phyloP scores from a whole-genome alignment of 2,888 invertebrate species.

The Apamea crenata region DNA sequence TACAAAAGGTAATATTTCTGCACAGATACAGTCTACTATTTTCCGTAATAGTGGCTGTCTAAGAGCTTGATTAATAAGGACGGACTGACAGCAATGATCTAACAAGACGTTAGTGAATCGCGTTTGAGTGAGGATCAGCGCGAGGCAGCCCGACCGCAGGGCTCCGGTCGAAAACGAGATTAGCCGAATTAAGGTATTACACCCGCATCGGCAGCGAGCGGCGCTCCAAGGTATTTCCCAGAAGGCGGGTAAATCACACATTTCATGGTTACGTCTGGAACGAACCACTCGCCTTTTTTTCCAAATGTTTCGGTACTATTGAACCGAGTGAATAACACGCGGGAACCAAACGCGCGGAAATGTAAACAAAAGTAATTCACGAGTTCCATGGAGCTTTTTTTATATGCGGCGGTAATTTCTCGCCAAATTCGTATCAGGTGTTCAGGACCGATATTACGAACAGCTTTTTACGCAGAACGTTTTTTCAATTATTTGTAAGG shows the following conservation, averaged over 20 bases:
- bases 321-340: slow-evolving; percentile 37
- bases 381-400: slow-evolving; percentile 40
- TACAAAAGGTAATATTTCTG: slow-evolving; percentile 24
- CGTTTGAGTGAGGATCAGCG: slow-evolving; percentile 71
- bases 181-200: slow-evolving; percentile 87
- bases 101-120: slow-evolving; percentile 64
- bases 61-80: slow-evolving; percentile 64
- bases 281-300: slow-evolving; percentile 70
- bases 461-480: slow-evolving; percentile 19
- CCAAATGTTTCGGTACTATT: slow-evolving; percentile 60
- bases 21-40: slow-evolving; percentile 6
- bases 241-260: slow-evolving; percentile 86
- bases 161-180: slow-evolving; percentile 81
- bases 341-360: slow-evolving; percentile 37
- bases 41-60: slow-evolving; percentile 39
- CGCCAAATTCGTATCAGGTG: slow-evolving; percentile 43
- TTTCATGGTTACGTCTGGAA: slow-evolving; percentile 81
- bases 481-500: slow-evolving; percentile 11
- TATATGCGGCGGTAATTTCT: slow-evolving; percentile 28
- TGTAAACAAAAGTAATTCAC: slow-evolving; percentile 56
- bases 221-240: slow-evolving; percentile 84
- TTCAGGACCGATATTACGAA: slow-evolving; percentile 25
- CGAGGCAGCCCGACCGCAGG: slow-evolving; percentile 72
- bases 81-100: slow-evolving; percentile 66
- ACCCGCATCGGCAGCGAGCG: slow-evolving; percentile 80